A percentile compares a stretch with the other conserved stretches of the same genome.
Evolutionary conservation across 2,888 invertebrate species (phyloP).

Genomic region (Anorthoa munda): DNA sequence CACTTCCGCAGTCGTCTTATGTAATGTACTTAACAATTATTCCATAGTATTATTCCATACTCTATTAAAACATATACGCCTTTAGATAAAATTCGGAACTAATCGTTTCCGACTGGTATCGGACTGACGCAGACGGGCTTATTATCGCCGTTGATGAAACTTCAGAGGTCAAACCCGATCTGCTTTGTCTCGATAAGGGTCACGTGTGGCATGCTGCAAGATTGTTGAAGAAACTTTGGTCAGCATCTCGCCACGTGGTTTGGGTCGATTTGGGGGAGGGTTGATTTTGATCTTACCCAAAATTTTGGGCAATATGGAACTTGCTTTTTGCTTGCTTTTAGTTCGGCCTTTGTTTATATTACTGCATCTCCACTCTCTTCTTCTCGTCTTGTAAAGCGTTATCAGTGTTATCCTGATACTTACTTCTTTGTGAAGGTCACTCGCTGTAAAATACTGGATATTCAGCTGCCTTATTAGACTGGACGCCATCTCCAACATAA

Average conservation of each 20-base stretch:
- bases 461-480: too few relatives aligned
- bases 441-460: too few relatives aligned
- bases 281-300: too few relatives aligned
- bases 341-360: too few relatives aligned
- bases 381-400: too few relatives aligned
- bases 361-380: too few relatives aligned
- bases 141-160: conserved; percentile 52
- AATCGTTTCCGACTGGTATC: conserved; percentile 35
- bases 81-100: conserved; percentile 40
- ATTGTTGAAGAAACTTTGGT: conserved; percentile 1
- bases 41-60: conserved; percentile 16
- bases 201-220: conserved; percentile 35
- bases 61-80: background rate
- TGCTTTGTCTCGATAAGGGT: conserved; percentile 47
- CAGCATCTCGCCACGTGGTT: conserved; percentile 13
- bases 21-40: conserved; percentile 1
- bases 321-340: too few relatives aligned
- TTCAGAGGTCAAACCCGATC: conserved; percentile 55
- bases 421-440: too few relatives aligned
- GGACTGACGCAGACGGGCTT: background rate
- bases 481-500: too few relatives aligned
- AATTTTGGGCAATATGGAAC: too few relatives aligned
- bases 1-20: background rate
- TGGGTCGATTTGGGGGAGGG: background rate
- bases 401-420: too few relatives aligned